These are phyloP conservation scores for Toxotes lorentzi DNA, from an alignment of 2,797 vertebrate genomes.

Conservation along the genomic window DNA sequence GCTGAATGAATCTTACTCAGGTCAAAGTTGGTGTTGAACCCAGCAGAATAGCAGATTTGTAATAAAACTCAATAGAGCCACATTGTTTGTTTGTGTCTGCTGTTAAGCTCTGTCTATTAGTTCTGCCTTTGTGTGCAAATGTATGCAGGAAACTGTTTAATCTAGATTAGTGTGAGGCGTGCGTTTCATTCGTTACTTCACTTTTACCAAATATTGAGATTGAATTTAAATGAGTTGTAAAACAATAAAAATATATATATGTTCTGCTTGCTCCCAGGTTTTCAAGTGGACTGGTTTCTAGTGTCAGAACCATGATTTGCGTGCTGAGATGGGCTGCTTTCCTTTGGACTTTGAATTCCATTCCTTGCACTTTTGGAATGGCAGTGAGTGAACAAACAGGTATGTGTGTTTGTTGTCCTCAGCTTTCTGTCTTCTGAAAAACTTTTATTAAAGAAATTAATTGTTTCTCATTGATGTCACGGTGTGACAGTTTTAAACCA, in stretches of 20 bases:
- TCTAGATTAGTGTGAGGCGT: not conserved
- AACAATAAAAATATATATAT: not conserved
- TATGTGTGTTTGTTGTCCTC: slow-evolving; percentile 76
- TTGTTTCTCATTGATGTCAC: no score
- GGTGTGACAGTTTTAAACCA: not conserved
- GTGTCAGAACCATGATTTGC: slow-evolving; percentile 88
- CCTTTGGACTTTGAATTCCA: slow-evolving; percentile 85
- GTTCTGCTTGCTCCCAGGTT: slow-evolving; percentile 83
- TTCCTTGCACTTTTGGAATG: slow-evolving; percentile 86
- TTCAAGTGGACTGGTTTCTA: slow-evolving; percentile 78
- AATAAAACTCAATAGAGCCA: not conserved
- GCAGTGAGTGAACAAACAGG: slow-evolving; percentile 90
- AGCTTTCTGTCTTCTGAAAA: not conserved
- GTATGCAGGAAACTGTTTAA: not conserved
- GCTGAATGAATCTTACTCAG: slow-evolving; percentile 18
- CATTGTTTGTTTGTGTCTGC: slow-evolving; percentile 12
- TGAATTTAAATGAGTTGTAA: slow-evolving; percentile 37
- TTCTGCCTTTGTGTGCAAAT: slow-evolving; percentile 16
- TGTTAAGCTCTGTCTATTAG: not conserved
- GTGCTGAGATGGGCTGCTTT: slow-evolving; percentile 86
- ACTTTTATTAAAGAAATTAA: no score
- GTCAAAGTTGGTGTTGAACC: slow-evolving; percentile 2
- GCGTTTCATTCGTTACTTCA: slow-evolving; percentile 5
- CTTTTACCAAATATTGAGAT: slow-evolving; percentile 1
- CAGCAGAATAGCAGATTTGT: not conserved